Percentiles rank a stretch among this genome's conserved stretches.
These are phyloP conservation scores for Rapana venosa DNA, from an alignment of 2,888 invertebrate species.

Conservation along the genomic window DNA sequence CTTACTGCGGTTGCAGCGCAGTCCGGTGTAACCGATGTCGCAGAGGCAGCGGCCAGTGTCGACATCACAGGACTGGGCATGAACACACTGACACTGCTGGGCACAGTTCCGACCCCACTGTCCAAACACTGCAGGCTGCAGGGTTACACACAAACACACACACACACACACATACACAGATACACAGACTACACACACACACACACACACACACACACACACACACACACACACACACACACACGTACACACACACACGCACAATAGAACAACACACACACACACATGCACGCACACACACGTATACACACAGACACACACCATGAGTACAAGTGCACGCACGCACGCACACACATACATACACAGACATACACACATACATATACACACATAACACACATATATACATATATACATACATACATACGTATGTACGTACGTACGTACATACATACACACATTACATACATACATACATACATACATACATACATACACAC, in stretches of 20 bases:
- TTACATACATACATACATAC: no score
- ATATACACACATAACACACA: neutral
- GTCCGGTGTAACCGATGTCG: constrained; percentile 79
- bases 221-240: no score
- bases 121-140: constrained; percentile 77
- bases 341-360: neutral
- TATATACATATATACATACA: neutral
- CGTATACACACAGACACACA: no score
- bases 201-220: no score
- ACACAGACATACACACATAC: neutral
- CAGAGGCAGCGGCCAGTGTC: constrained; percentile 87
- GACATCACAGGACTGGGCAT: constrained; percentile 63
- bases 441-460: neutral
- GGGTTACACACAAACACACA: no score
- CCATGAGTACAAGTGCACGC: neutral
- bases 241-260: no score
- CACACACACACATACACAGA: neutral
- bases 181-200: no score
- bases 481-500: neutral
- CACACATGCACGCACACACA: no score
- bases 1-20: constrained; percentile 74
- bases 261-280: no score
- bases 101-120: constrained; percentile 77
- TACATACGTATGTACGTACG: neutral
- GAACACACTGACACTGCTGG: constrained; percentile 70